Conservation (phyloP, 2,888 invertebrate genomes). For the Kryphioiulus occultus region DNA sequence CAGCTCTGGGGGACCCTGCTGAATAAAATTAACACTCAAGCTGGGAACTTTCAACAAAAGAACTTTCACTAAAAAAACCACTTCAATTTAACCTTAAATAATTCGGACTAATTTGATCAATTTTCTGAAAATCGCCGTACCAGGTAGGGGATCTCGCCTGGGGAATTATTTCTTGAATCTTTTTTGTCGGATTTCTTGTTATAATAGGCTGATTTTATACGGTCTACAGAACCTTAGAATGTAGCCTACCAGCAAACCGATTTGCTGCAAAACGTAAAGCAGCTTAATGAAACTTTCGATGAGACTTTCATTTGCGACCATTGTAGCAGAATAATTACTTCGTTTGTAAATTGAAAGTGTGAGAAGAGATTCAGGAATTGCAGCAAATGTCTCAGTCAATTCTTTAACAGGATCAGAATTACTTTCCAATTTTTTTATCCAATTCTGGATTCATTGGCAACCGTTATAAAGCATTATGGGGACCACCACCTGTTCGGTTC, state of each 20-base stretch:
- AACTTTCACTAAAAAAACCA: too few species aligned
- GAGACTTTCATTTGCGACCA: background rate
- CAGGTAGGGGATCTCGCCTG: slow-evolving; percentile 20
- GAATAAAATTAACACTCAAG: too few species aligned
- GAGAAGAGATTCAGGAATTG: background rate
- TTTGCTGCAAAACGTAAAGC: background rate
- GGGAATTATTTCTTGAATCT: background rate
- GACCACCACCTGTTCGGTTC: background rate
- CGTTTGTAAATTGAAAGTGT: background rate
- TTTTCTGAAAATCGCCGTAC: background rate
- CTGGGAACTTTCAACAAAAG: too few species aligned
- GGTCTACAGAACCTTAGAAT: background rate
- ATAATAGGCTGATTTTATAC: background rate
- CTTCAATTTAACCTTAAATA: too few species aligned
- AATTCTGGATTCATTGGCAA: background rate
- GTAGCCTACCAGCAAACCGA: background rate
- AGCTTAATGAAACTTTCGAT: background rate
- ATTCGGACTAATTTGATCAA: background rate
- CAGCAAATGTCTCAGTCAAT: background rate
- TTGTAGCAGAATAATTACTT: slow-evolving; percentile 14
- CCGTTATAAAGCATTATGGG: background rate
- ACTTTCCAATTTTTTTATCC: background rate
- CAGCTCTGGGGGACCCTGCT: too few species aligned
- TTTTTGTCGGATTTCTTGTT: background rate
- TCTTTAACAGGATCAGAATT: background rate